phyloP scores from a whole-genome alignment of 53 echinoderm and acorn worm species.

The Glandiceps talaboti region DNA sequence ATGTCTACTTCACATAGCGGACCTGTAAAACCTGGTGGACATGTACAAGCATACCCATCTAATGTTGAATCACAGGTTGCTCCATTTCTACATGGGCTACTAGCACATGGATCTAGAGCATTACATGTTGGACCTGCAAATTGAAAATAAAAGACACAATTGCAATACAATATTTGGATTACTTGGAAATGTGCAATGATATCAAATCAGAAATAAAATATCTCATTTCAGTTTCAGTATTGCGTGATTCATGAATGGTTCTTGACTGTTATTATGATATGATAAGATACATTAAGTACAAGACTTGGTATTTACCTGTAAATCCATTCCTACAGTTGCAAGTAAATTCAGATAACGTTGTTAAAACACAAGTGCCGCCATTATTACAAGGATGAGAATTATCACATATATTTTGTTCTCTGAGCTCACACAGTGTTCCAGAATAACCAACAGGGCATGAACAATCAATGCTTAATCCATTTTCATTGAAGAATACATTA shows the following conservation, averaged over 20 bases:
- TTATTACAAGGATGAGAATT: slow-evolving; percentile 42
- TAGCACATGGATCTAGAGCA: slow-evolving; percentile 49
- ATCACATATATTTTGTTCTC: slow-evolving; percentile 34
- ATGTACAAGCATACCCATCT: slow-evolving; percentile 46
- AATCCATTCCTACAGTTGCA: slow-evolving; percentile 53
- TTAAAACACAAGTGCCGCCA: slow-evolving; percentile 43
- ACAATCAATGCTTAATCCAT: slow-evolving; percentile 23
- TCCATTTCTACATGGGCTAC: slow-evolving; percentile 56
- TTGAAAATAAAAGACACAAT: slow-evolving; percentile 1
- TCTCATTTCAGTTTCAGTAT: too few relatives aligned
- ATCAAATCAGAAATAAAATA: too few relatives aligned
- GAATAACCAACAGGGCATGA: slow-evolving; percentile 39
- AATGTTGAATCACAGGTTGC: slow-evolving; percentile 36
- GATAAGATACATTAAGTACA: too few relatives aligned
- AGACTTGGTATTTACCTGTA: slow-evolving; percentile 40
- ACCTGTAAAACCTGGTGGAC: slow-evolving; percentile 48
- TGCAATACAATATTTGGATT: too few relatives aligned
- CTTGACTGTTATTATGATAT: too few relatives aligned
- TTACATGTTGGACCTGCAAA: slow-evolving; percentile 55
- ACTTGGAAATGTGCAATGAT: too few relatives aligned
- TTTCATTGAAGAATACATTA: not conserved
- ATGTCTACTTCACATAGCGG: slow-evolving; percentile 39
- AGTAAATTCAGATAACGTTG: slow-evolving; percentile 30
- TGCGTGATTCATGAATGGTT: too few relatives aligned
- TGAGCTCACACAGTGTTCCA: slow-evolving; percentile 26